These are phyloP conservation scores for Nysson spinosus DNA, from an alignment of 2,888 invertebrate species.

Conservation along the genomic window DNA sequence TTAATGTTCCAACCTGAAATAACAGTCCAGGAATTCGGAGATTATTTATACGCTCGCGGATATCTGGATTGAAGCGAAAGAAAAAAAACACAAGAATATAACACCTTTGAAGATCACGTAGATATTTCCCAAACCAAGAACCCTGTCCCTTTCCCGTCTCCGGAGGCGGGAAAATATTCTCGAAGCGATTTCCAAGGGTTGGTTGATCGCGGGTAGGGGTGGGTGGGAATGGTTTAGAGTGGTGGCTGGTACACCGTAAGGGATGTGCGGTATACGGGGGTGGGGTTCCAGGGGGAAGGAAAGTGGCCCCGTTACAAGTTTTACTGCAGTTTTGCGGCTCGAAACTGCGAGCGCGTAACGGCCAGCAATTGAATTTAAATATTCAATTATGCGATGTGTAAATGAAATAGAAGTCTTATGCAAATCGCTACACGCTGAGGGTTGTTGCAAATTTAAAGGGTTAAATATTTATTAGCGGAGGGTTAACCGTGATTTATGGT, in stretches of 20 bases:
- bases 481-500: conserved; percentile 77
- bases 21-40: too few relatives aligned
- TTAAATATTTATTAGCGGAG: conserved; percentile 77
- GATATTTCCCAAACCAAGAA: too few relatives aligned
- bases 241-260: conserved; percentile 44
- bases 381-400: conserved; percentile 79
- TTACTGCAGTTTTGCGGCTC: conserved; percentile 78
- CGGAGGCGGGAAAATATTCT: conserved; percentile 64
- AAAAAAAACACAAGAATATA: too few relatives aligned
- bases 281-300: conserved; percentile 65
- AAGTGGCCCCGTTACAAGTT: conserved; percentile 78
- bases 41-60: too few relatives aligned
- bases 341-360: conserved; percentile 76
- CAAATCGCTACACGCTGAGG: conserved; percentile 78
- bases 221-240: conserved; percentile 32
- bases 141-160: conserved; percentile 37
- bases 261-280: conserved; percentile 46
- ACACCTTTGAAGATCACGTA: too few relatives aligned
- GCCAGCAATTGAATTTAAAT: conserved; percentile 79
- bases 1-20: too few relatives aligned
- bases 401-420: conserved; percentile 80
- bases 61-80: too few relatives aligned
- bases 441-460: conserved; percentile 78
- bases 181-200: conserved; percentile 63
- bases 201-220: conserved; percentile 45